Evolutionary conservation across 2,113 vertebrate species (phyloP), one percentile per base, ranked within the genome.

Genomic region (Myocastor coypus): DNA sequence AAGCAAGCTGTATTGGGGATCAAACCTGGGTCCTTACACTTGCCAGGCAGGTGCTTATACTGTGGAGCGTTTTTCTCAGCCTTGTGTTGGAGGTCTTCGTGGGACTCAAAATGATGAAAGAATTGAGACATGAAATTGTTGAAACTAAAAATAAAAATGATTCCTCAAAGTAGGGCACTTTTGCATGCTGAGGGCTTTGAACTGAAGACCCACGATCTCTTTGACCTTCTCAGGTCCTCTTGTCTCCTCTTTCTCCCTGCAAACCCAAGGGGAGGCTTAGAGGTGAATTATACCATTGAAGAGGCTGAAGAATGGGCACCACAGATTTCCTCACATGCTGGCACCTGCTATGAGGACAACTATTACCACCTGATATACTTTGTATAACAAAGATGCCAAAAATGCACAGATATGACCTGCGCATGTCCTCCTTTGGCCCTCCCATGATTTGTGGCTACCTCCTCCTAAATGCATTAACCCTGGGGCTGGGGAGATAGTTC

Each of bases 51-150:
- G 55, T 57, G 16, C 55, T 57, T 57, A 57, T 17, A 57, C 55
- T 57, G 55, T 16, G 4, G 17, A 17, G 17, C 55, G 17, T 19
- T 57, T 16, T 57, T 16, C 55, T 57, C 5, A 5, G 55, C 55
- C 17, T 92, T 24, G 84, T 40, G 14, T 3, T 80, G 32, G 32
- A 61, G 20, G 40, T 95, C 71, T 85, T 37, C 46, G 13, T n/a
- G 59, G 71, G 86, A 75, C 5, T 82, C 34, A 78, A 26, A 52
- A 40, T 75, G 37, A 77, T 46, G 20, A 87, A 87, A 16, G 83
- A 73, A 89, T 84, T 28, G 34, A 81, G 52, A 96, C 55, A 85
- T 40, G 64, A 96, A 87, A 37, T 68, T 34, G 20, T 73, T 92
- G 84, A 71, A 64, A 34, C 42, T 85, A 12, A 52, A 46, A n/a